phyloP scores from a whole-genome alignment of 2,113 vertebrate species.

The Gasterosteus nipponicus region DNA sequence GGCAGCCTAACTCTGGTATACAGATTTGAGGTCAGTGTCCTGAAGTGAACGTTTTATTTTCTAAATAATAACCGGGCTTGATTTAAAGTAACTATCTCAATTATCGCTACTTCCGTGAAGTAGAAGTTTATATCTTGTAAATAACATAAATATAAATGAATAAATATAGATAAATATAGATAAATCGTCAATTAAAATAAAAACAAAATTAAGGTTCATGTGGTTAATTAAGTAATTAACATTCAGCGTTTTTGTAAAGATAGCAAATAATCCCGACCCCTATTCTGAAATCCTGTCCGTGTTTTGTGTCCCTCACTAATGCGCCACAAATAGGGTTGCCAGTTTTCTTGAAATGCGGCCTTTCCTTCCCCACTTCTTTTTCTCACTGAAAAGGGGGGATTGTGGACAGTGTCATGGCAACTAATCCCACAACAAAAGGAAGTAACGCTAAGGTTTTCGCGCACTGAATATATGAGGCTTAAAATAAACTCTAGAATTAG shows the following conservation, averaged over 20 bases:
- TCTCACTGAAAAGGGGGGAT: background rate
- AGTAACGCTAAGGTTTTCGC: constrained; percentile 17
- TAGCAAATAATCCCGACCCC: background rate
- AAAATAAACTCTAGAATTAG: background rate
- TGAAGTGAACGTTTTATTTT: background rate
- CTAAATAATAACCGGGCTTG: background rate
- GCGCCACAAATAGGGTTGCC: constrained; percentile 65
- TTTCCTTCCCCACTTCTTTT: fast-evolving
- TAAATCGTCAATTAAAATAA: background rate
- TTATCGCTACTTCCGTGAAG: background rate
- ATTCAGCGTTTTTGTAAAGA: background rate
- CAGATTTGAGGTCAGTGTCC: background rate
- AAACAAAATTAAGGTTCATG: background rate
- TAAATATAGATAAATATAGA: no score
- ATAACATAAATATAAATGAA: no score
- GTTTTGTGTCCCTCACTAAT: constrained; percentile 31
- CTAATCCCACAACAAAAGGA: constrained; percentile 59
- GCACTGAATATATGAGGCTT: background rate
- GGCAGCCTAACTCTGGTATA: background rate
- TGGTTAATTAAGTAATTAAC: background rate
- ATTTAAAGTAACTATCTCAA: background rate
- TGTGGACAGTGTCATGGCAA: constrained; percentile 35
- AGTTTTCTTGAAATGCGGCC: constrained; percentile 20
- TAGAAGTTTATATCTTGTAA: background rate
- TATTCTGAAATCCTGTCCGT: constrained; percentile 18